Base-by-base conservation (phyloP, 2,888 invertebrate genomes). In the Ganaspis brasiliensis region DNA sequence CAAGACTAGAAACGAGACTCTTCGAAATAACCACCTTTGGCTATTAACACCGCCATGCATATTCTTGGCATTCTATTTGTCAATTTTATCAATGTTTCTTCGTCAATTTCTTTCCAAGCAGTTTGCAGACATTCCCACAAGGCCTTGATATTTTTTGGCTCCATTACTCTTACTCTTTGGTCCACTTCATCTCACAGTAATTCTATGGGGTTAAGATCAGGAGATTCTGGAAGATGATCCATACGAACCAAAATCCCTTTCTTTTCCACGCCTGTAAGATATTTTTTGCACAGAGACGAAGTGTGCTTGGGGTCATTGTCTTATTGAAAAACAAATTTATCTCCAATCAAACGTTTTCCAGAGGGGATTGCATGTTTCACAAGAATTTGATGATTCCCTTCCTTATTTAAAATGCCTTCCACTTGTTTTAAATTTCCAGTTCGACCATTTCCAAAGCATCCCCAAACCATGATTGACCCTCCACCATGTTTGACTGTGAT, bases 121-220 rank as follows among this genome's bases (percentile, higher is more conserved):
- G 78, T 77, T 84, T 87, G 71, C 79, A 91, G 89, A 16, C 89
- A 90, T 84, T 73, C 35, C 76, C 74, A 75, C 24, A 79, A 61
- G 8, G 71, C 26, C 12, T 70, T 73, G 21, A 57, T 19, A 59
- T 45, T 70, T 2, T 24, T 80, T 35, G 76, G 78, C 14, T 55
- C 61, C 63, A 24, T 40, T 57, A 52, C 24, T 77, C 77, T 40
- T 5, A 76, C 49, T 16, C 37, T 56, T 77, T 74, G 59, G 52
- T 82, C 79, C 31, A 82, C 61, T 71, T 81, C 75, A 12, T 81
- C 78, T 77, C 81, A 79, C 10, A 82, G 63, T 49, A 78, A 40
- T 57, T 82, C 77, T 10, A 79, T 79, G 0, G 76, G 80, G n/a
- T 81, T 81, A 2, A 79, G 67, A 57, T 79, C 77, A 14, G 78